These are phyloP conservation scores for Heterohyrax brucei DNA, from an alignment of 2,797 vertebrate species.

Conservation along the genomic window DNA sequence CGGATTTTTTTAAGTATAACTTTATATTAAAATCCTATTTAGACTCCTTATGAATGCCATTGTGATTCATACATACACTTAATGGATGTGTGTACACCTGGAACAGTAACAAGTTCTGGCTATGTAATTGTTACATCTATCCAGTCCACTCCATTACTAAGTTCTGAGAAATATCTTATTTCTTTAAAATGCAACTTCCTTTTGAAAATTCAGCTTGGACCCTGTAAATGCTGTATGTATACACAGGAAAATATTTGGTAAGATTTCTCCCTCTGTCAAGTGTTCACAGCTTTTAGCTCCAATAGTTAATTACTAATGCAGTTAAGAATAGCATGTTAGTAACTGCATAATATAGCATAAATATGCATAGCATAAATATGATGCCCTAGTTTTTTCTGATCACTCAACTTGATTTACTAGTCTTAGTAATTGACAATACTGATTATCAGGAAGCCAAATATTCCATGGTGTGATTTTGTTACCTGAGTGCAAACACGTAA, in stretches of 20 bases:
- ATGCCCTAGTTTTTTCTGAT: background rate
- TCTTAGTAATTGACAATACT: background rate
- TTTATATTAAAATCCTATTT: background rate
- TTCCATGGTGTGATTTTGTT: background rate
- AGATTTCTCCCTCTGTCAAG: background rate
- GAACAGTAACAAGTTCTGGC: background rate
- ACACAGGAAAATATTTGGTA: background rate
- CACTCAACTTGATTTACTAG: background rate
- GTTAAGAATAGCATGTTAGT: background rate
- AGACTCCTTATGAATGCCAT: background rate
- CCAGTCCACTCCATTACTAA: background rate
- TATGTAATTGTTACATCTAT: slow-evolving; percentile 6
- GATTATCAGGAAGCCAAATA: background rate
- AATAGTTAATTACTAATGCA: slow-evolving; percentile 12
- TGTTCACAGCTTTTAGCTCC: background rate
- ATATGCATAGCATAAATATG: background rate
- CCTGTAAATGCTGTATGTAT: background rate
- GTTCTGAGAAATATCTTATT: slow-evolving; percentile 7
- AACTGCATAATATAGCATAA: background rate
- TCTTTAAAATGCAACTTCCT: slow-evolving; percentile 24
- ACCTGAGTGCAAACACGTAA: background rate
- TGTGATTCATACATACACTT: background rate
- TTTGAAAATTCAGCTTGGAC: background rate
- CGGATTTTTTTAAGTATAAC: slow-evolving; percentile 7
- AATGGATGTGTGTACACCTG: background rate